phyloP scores from a whole-genome alignment of 2,113 vertebrate species.

The Zosterops lateralis region DNA sequence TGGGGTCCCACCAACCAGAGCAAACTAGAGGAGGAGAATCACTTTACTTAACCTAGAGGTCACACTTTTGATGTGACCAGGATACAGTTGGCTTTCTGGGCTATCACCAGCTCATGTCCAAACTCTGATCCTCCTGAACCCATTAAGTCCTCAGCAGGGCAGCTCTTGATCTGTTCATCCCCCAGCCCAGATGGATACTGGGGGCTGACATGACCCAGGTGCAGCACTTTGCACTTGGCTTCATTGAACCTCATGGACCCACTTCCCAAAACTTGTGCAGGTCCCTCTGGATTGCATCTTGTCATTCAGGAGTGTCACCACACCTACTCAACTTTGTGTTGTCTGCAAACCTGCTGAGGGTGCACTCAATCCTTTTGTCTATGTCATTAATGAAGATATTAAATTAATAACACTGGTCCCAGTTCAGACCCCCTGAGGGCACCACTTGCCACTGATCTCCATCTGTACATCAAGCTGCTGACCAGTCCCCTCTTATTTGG shows the following conservation, averaged over 20 bases:
- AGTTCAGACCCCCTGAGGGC: neutral
- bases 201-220: accelerated
- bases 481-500: neutral
- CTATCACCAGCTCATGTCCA: neutral
- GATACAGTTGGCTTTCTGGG: neutral
- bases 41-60: neutral
- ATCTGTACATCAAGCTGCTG: neutral
- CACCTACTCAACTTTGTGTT: neutral
- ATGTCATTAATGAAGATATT: neutral
- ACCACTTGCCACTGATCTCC: neutral
- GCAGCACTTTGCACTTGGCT: neutral
- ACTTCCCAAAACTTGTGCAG: neutral
- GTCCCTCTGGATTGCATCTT: neutral
- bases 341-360: neutral
- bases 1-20: neutral
- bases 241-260: neutral
- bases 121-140: neutral
- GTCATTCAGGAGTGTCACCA: accelerated
- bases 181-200: too few relatives aligned
- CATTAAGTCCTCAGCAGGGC: neutral
- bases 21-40: neutral
- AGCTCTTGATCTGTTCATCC: neutral
- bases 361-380: neutral
- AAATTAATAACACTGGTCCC: neutral
- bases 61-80: neutral